Conservation (phyloP, 2,113 vertebrate species). For the Struthidea cinerea region DNA sequence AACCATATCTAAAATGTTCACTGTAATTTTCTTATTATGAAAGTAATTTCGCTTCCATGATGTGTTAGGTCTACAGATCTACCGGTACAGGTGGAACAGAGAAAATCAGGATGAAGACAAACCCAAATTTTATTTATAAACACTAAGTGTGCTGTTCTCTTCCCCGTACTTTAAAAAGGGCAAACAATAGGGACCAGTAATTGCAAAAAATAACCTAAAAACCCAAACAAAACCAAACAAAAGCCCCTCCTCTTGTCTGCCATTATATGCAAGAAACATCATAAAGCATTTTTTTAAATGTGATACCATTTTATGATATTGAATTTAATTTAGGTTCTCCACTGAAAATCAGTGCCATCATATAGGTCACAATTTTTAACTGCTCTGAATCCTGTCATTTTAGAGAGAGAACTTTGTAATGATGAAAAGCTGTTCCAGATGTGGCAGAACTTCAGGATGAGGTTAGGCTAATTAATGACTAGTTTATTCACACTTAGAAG, state of each 20-base stretch:
- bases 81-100: not conserved
- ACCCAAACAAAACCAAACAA: not conserved
- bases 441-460: not conserved
- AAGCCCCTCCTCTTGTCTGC: rapidly evolving
- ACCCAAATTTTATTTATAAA: not conserved
- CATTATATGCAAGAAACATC: not conserved
- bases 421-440: not conserved
- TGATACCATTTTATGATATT: not conserved
- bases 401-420: not conserved
- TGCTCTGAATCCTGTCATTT: not conserved
- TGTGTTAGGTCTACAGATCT: not conserved
- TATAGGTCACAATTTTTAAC: not conserved
- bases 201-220: not conserved
- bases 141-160: not conserved
- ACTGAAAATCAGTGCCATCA: not conserved
- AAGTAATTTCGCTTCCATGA: not conserved
- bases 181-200: not conserved
- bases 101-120: not conserved
- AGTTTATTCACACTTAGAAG: not conserved
- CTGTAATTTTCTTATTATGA: not conserved
- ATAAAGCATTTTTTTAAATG: not conserved
- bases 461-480: not conserved
- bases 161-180: not conserved
- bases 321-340: not conserved
- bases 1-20: not conserved